Base-by-base conservation (phyloP, 2,797 vertebrate genomes). In the Amblyraja radiata region DNA sequence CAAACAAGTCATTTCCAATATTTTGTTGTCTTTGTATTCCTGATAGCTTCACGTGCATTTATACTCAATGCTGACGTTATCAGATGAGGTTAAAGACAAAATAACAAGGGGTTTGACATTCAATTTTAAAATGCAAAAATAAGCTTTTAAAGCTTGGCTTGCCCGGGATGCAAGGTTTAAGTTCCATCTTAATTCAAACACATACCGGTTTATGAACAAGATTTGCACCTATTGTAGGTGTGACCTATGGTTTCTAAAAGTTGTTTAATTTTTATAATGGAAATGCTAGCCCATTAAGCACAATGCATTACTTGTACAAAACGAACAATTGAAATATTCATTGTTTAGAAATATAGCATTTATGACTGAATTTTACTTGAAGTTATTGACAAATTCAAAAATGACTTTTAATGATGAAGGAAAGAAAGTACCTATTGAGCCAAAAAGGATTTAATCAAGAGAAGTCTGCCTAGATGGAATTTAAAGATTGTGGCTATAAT, bases 271-370 rank as follows among this genome's bases (percentile, higher is more conserved):
- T 92, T 76, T 92, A 92, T 54, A 76, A 76, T 92, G 36, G 13
- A 76, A 92, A 74, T 58, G 23, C 11, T 92, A 74, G 90, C 14
- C 39, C 90, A 92, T 46, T 92, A 74, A 92, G 90, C 90, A 92
- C 90, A 92, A 92, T 92, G 90, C 90, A 92, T 92, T 74, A 92
- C 39, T 92, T 92, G 25, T 92, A 76, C 28, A 76, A 88, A 74
- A 6, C 25, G 25, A 74, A 92, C 90, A 92, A 76, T 92, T 92
- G 71, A 92, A 54, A 92, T n/a, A 92, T 76, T 46, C 71, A 92
- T 18, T 74, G 23, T 46, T 92, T 54, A 92, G 39, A 91, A 76
- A 0, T 28, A 73, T 28, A 74, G 28, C 90, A 91, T 88, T 36
- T 54, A 74, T 92, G 68, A 58, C 25, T 76, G 71, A 54, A 92